Evolutionary conservation across 2,888 invertebrate genomes (phyloP), one percentile per base, ranked within the genome.

Genomic region (Lottia gigantea): DNA sequence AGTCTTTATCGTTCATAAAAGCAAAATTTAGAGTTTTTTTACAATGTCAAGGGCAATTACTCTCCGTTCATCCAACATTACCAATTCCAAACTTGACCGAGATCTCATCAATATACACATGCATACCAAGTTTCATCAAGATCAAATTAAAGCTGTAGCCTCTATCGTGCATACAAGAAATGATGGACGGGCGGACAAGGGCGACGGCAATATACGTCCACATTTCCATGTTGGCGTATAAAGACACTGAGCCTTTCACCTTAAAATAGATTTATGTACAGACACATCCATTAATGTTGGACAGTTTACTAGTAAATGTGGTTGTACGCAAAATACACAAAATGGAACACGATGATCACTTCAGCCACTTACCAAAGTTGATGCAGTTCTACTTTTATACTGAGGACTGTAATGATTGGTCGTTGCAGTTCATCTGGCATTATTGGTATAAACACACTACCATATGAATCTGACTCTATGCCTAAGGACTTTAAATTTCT

Each of bases 351-450:
- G 19, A n/a, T 19, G 16, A 19, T 55, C 19, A 55, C 23, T 14
- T n/a, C 7, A 19, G 14, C 55, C 23, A n/a, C n/a, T 19, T 19
- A 55, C n/a, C n/a, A 55, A n/a, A 55, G 49, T 55, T 55, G 49
- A 55, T 19, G 49, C 49, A 19, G 49, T 55, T 2, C 23, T 49
- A 7, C n/a, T 23, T 55, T 23, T 55, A 23, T n/a, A 55, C 23
- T 55, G 55, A 55, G 55, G 55, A 55, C 55, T 55, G 55, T 55
- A 55, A 23, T 23, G 8, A 14, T 55, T 55, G 55, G 40, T 40
- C 2, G 40, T 40, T 40, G 40, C 1, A 40, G 40, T n/a, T n/a
- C 31, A 31, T 31, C 31, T 31, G 31, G 31, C 31, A 31, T 55
- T 19, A 55, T 55, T 19, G 55, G 55, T 11, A 55, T 55, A 8